Evolutionary conservation across 2,888 invertebrate genomes (phyloP).

Genomic region (Lysandra bellargus): DNA sequence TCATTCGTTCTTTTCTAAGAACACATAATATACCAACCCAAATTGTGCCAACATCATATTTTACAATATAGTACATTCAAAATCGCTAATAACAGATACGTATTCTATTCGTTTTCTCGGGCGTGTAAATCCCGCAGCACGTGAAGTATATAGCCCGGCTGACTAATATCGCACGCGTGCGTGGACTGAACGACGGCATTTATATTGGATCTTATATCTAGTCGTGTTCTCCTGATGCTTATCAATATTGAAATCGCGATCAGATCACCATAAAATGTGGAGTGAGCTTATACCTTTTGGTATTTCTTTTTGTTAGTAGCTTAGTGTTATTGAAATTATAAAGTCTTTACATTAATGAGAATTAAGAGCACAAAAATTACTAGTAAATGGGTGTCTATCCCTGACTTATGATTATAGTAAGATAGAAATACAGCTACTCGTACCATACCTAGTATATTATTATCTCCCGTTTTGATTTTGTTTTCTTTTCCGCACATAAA

Average conservation of each 20-base stretch:
- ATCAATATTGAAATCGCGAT: conserved; percentile 10
- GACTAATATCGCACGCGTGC: conserved; percentile 40
- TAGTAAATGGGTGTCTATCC: too few species aligned
- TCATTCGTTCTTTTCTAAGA: neutral
- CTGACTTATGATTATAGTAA: too few species aligned
- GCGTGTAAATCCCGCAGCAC: conserved; percentile 36
- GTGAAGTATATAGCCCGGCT: conserved; percentile 39
- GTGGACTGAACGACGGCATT: conserved; percentile 27
- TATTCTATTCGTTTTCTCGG: conserved; percentile 37
- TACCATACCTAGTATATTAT: too few species aligned
- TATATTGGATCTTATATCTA: conserved; percentile 28
- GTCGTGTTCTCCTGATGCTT: conserved; percentile 13
- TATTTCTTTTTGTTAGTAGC: neutral
- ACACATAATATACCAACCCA: neutral
- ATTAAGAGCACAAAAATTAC: too few species aligned
- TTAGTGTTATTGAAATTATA: neutral
- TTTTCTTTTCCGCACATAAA: too few species aligned
- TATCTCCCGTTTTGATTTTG: too few species aligned
- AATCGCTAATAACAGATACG: conserved; percentile 35
- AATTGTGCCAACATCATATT: neutral
- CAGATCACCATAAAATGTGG: neutral
- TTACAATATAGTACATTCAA: neutral
- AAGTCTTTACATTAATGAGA: too few species aligned
- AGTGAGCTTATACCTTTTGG: neutral
- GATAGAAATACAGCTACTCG: too few species aligned